Base-by-base conservation (phyloP, 2,797 vertebrate genomes). In the Dermochelys coriacea region DNA sequence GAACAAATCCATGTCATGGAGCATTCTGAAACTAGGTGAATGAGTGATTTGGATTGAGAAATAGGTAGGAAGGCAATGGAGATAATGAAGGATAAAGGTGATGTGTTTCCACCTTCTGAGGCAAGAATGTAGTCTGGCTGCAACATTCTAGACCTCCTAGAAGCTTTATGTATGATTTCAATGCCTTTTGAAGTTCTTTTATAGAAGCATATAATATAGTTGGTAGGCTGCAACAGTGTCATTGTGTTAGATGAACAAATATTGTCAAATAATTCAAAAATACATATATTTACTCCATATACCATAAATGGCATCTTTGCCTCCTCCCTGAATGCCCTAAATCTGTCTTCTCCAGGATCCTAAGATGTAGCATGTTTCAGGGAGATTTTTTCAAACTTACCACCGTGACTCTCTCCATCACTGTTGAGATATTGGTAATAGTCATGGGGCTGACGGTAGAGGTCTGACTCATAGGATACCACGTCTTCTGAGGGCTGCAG, bases 391-490 rank as follows among this genome's bases (percentile, higher is more conserved):
- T 77, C 85, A 94, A n/a, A 97, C 98, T 98, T 97, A 99, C 99
- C 99, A 89, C 98, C 98, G 88, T 99, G 99, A 95, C 99, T 99
- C 37, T 99, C 99, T 97, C 98, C 97, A 95, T 99, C 99, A 80
- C 99, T 98, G 95, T 98, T 98, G 93, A 99, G 98, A 96, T 99
- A 99, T 10, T 98, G 98, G 98, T 99, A 99, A 98, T 99, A 99
- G 90, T 99, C 99, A 93, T 99, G 98, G 21, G 98, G 98, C 82
- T 97, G 98, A 96, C 99, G 98, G 98, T 99, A 99, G 96, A 99
- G 98, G 86, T 99, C 99, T 82, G 99, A 93, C 55, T 99, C 99
- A 52, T 99, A 99, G 88, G 98, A 6, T 90, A 98, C 97, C 97
- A 99, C 98, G 92, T 99, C 99, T 97, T 99, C 99, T 61, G 98